Base-by-base conservation (phyloP, 2,888 invertebrate genomes). In the Notodonta dromedarius region DNA sequence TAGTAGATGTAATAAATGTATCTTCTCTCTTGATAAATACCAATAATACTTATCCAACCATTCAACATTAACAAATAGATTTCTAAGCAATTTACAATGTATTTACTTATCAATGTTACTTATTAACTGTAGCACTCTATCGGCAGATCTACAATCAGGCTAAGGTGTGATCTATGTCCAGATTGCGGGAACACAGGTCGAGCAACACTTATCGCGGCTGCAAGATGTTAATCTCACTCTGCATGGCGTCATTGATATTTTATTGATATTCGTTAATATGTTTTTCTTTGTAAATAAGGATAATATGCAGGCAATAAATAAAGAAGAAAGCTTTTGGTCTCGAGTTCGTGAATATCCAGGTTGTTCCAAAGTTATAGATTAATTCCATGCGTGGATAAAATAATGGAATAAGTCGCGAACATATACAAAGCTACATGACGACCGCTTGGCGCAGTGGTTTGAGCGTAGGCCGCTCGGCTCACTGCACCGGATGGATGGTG, bases 121-220 rank as follows among this genome's bases (percentile, higher is more conserved):
- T 9, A 59, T 62, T 54, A 50, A 56, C 50, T 50, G n/a, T n/a
- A 53, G 50, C 9, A 50, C 5, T 5, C 7, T 13, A 52, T 52
- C 52, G 13, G 35, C 32, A 13, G 52, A 35, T 52, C 32, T 52
- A 52, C 52, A 52, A 13, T 52, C 32, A 5, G 32, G 2, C 32
- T 32, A 52, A 52, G 32, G 52, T 32, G 32, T 32, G 52, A 52
- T 52, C 13, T 13, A 32, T 52, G 52, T 52, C 24, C 32, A 14
- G 52, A 52, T 52, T 52, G 7, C 13, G 13, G 4, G 12, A 3
- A 5, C 13, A 52, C 11, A 50, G 14, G 16, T 50, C 7, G 12
- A 12, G 52, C 52, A 9, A 52, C 52, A 13, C 50, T 52, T 32
- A 52, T 52, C 52, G 52, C 32, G 11, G 12, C 52, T 52, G 13